Evolutionary conservation across 2,888 invertebrate genomes (phyloP).

Genomic region (Actias luna): DNA sequence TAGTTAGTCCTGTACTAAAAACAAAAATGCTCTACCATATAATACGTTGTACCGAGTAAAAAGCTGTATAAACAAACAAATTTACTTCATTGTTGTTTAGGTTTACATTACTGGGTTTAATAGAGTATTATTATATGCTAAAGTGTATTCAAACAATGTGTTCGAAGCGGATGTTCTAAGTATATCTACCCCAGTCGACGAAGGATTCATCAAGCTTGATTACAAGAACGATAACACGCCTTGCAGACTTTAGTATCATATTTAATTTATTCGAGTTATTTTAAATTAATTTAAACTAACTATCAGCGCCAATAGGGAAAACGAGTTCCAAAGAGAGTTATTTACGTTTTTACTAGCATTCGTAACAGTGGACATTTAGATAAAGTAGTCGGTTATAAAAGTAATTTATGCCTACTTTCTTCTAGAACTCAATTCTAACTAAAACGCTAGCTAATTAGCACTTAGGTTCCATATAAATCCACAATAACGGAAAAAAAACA

Average conservation of each 20-base stretch:
- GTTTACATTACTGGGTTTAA: not conserved
- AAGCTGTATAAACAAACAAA: constrained; percentile 36
- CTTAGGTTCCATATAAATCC: no score
- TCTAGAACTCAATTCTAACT: no score
- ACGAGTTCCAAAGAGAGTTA: not conserved
- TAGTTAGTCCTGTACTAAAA: not conserved
- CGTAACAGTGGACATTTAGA: not conserved
- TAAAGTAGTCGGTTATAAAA: no score
- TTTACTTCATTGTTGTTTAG: constrained; percentile 27
- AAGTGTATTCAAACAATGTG: not conserved
- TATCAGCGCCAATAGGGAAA: not conserved
- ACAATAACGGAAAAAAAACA: not conserved
- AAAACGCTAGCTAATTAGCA: no score
- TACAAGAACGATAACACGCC: not conserved
- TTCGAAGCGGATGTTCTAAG: not conserved
- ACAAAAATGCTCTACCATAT: not conserved
- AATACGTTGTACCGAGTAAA: constrained; percentile 23
- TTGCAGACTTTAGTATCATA: not conserved
- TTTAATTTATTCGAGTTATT: not conserved
- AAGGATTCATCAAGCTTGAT: not conserved
- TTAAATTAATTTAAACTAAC: not conserved
- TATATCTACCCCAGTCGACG: not conserved
- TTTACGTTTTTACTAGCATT: not conserved
- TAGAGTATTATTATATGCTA: not conserved
- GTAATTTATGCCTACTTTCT: no score